Percentiles rank a stretch among this genome's conserved stretches.
phyloP scores from a whole-genome alignment of 2,797 vertebrate species.

The Enteromius argenteus region DNA sequence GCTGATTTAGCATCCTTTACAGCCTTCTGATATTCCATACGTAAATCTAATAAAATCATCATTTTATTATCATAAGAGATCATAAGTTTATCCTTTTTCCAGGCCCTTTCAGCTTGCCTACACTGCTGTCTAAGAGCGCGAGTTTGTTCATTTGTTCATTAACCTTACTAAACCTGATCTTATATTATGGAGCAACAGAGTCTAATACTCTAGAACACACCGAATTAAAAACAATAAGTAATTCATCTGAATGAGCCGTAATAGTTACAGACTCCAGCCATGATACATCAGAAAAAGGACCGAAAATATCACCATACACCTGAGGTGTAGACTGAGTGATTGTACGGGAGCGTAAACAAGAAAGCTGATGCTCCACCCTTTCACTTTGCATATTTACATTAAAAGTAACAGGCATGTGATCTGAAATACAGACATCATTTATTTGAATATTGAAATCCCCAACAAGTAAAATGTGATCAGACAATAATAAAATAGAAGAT shows the following conservation, averaged over 20 bases:
- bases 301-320: neutral
- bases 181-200: neutral
- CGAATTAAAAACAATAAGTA: neutral
- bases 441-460: too few species aligned
- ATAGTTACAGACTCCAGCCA: neutral
- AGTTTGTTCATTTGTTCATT: neutral
- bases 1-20: neutral
- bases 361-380: neutral
- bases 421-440: neutral
- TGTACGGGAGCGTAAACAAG: neutral
- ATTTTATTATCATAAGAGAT: too few species aligned
- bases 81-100: neutral
- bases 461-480: too few species aligned
- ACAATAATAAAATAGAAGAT: too few species aligned
- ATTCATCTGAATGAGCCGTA: neutral
- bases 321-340: neutral
- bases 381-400: neutral
- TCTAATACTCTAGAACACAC: neutral
- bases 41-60: neutral
- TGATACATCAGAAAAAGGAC: neutral
- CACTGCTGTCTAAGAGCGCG: neutral
- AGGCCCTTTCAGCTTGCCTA: neutral
- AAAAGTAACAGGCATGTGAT: neutral
- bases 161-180: neutral
- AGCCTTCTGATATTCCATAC: neutral